Conservation (phyloP, 1,140 invertebrate species). For the Dendroctonus valens region DNA sequence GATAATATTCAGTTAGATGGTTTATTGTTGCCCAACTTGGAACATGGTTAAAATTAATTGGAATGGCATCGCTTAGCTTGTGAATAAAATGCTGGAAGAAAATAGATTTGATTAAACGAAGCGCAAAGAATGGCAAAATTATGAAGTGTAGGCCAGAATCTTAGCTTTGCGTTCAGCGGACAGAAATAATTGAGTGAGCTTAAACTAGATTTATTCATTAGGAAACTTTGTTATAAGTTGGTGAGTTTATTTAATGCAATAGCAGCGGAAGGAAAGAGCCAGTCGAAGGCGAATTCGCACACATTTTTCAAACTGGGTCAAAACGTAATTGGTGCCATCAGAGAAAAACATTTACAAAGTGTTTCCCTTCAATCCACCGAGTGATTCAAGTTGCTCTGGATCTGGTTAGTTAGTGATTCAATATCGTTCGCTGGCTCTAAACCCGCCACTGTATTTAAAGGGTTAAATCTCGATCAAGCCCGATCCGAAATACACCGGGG, state of each 20-base stretch:
- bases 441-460: conserved; percentile 7
- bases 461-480: conserved; percentile 11
- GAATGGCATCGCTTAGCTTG: too few relatives aligned
- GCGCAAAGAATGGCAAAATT: conserved; percentile 28
- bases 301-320: conserved; percentile 29
- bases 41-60: too few relatives aligned
- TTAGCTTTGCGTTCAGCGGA: conserved; percentile 24
- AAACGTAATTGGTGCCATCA: conserved; percentile 11
- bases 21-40: too few relatives aligned
- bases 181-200: conserved; percentile 35
- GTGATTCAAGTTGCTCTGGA: too few relatives aligned
- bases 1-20: too few relatives aligned
- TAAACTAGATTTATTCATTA: conserved; percentile 37
- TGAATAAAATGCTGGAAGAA: background rate
- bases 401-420: too few relatives aligned
- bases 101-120: conserved; percentile 11
- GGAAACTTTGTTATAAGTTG: conserved; percentile 35
- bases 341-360: too few relatives aligned
- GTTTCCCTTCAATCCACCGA: too few relatives aligned
- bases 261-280: conserved; percentile 16
- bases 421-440: too few relatives aligned
- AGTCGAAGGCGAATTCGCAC: conserved; percentile 20
- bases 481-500: conserved; percentile 15
- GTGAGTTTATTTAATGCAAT: conserved; percentile 35
- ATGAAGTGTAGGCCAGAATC: conserved; percentile 28